phyloP scores from a whole-genome alignment of 2,113 vertebrate species.

The Casuarius casuarius region DNA sequence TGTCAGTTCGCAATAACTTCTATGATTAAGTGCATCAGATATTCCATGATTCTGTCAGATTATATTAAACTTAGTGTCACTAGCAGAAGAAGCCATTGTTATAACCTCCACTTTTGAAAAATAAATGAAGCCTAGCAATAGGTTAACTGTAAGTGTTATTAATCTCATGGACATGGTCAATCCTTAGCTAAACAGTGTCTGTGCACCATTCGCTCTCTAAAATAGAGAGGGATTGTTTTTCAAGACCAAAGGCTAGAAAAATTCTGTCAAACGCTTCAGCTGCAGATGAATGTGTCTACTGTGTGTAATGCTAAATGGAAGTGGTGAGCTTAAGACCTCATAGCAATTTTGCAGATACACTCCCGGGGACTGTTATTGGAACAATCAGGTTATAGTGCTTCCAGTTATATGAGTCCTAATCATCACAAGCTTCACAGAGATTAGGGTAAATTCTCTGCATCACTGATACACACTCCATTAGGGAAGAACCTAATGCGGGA shows the following conservation, averaged over 20 bases:
- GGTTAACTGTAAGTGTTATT: constrained; percentile 9
- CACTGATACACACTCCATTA: constrained; percentile 4
- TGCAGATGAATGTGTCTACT: not conserved
- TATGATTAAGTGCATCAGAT: not conserved
- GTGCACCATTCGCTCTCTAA: not conserved
- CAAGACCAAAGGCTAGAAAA: constrained; percentile 4
- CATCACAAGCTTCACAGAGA: constrained; percentile 14
- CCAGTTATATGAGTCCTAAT: constrained; percentile 1
- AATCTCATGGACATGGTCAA: constrained; percentile 8
- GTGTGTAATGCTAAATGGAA: not conserved
- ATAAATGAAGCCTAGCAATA: constrained; percentile 4
- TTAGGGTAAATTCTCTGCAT: constrained; percentile 43
- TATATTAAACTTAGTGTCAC: not conserved
- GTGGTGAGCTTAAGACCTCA: not conserved
- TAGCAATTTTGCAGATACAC: not conserved
- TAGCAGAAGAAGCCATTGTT: constrained; percentile 1
- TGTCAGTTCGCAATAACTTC: not conserved
- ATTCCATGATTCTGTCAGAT: not conserved
- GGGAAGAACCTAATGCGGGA: constrained; percentile 31
- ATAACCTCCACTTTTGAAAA: not conserved
- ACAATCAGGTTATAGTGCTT: not conserved
- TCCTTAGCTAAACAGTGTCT: constrained; percentile 27
- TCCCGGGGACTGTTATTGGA: constrained; percentile 9
- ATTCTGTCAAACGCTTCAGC: not conserved
- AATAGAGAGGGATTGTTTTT: not conserved